phyloP scores from a whole-genome alignment of 2,113 vertebrate species.

The Elgaria multicarinata region DNA sequence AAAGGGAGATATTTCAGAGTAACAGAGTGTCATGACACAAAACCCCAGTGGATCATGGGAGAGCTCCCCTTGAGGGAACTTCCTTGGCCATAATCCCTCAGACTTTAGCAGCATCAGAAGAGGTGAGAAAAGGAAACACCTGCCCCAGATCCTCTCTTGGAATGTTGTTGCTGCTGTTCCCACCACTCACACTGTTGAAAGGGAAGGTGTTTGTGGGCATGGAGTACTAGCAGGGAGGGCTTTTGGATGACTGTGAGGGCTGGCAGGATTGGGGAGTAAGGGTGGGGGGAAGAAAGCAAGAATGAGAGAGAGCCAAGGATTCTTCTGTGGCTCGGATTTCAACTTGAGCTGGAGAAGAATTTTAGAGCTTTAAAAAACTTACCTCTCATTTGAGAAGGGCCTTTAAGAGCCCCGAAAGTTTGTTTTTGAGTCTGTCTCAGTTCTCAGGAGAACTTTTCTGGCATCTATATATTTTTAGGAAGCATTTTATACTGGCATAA shows the following conservation, averaged over 20 bases:
- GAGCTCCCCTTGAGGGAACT: not conserved
- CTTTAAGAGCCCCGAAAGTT: not conserved
- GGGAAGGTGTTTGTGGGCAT: too few relatives aligned
- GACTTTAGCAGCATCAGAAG: not conserved
- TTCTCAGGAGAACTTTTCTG: not conserved
- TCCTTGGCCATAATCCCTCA: not conserved
- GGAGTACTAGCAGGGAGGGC: not conserved
- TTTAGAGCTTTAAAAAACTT: not conserved
- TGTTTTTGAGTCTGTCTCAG: not conserved
- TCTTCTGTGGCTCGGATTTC: not conserved
- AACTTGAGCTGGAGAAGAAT: not conserved
- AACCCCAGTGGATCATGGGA: too few relatives aligned
- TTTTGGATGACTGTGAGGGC: not conserved
- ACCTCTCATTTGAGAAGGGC: not conserved
- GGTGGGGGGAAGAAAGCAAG: not conserved
- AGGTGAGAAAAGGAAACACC: too few relatives aligned
- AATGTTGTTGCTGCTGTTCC: too few relatives aligned
- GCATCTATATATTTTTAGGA: not conserved
- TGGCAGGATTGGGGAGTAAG: not conserved
- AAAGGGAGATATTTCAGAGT: too few relatives aligned
- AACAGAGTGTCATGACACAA: too few relatives aligned
- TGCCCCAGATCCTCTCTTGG: not conserved
- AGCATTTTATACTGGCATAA: not conserved
- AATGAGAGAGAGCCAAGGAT: not conserved
- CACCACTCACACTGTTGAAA: too few relatives aligned